Percentiles rank a stretch among this genome's conserved stretches.
phyloP scores from a whole-genome alignment of 2,888 invertebrate species.

The Phyto melanocephala region DNA sequence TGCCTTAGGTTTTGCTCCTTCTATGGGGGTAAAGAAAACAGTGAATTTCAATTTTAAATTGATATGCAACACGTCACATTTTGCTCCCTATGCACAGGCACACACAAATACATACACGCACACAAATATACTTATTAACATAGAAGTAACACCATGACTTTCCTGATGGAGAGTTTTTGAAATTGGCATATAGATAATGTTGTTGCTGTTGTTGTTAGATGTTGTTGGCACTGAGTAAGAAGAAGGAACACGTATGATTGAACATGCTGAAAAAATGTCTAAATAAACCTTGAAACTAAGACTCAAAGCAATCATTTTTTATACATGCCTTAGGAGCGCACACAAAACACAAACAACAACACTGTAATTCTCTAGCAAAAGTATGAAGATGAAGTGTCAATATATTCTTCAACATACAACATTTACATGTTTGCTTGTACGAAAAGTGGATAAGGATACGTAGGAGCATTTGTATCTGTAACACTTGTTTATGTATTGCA shows the following conservation, averaged over 20 bases:
- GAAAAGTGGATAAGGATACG: background rate
- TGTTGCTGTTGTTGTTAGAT: background rate
- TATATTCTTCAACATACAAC: slow-evolving; percentile 32
- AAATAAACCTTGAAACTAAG: slow-evolving; percentile 39
- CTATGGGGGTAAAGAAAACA: slow-evolving; percentile 5
- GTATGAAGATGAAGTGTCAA: slow-evolving; percentile 41
- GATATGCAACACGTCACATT: slow-evolving; percentile 58
- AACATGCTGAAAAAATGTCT: slow-evolving; percentile 21
- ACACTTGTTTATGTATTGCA: slow-evolving; percentile 5
- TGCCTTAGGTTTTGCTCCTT: background rate
- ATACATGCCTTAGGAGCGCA: slow-evolving; percentile 5
- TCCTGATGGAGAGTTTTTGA: background rate
- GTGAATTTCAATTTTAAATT: slow-evolving; percentile 58
- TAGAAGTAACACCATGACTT: background rate
- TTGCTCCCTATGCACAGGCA: slow-evolving; percentile 1
- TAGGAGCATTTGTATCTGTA: background rate
- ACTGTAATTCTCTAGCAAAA: background rate
- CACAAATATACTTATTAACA: background rate
- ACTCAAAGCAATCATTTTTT: slow-evolving; percentile 45
- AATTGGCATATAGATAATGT: background rate
- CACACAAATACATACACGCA: background rate
- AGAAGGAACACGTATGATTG: background rate
- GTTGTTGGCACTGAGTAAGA: background rate
- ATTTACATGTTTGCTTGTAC: background rate
- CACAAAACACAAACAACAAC: background rate